Evolutionary conservation across 2,113 vertebrate species (phyloP).

Genomic region (Dipodomys stephensi): DNA sequence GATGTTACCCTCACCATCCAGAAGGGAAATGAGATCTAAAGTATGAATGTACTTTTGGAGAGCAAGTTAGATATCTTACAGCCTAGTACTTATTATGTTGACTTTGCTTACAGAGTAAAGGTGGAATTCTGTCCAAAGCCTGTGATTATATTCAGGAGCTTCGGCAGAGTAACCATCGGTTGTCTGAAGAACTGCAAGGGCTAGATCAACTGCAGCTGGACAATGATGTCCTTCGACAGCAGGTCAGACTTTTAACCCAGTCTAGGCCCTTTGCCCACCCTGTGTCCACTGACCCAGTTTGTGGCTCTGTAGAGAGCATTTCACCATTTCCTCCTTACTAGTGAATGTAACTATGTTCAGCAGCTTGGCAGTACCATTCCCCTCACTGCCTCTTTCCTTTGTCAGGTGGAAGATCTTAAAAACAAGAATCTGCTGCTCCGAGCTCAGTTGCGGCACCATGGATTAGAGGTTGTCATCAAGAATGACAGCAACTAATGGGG

Average conservation of each 20-base stretch:
- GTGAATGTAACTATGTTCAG: too few relatives aligned
- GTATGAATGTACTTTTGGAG: not conserved
- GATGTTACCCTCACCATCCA: not conserved
- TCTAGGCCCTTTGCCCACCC: too few relatives aligned
- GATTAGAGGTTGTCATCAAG: conserved; percentile 92
- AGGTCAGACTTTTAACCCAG: conserved; percentile 82
- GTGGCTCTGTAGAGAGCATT: not conserved
- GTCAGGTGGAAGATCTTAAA: conserved; percentile 94
- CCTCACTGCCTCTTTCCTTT: not conserved
- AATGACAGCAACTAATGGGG: conserved; percentile 89
- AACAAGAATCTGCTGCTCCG: conserved; percentile 95
- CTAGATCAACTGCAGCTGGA: conserved; percentile 94
- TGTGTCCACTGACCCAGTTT: not conserved
- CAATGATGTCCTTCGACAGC: conserved; percentile 94
- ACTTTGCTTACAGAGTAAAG: conserved; percentile 91
- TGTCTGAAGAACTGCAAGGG: conserved; percentile 91
- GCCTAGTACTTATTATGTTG: not conserved
- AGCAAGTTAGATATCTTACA: not conserved
- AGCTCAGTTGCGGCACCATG: conserved; percentile 92
- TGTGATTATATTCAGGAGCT: conserved; percentile 98
- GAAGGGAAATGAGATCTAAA: not conserved
- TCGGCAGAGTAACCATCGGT: conserved; percentile 92
- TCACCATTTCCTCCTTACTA: not conserved
- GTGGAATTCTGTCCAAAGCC: conserved; percentile 96
- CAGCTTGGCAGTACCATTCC: not conserved